A percentile compares a stretch with the other conserved stretches of the same genome.
Evolutionary conservation across 2,797 vertebrate genomes (phyloP).

Genomic region (Lepilemur septentrionalis): DNA sequence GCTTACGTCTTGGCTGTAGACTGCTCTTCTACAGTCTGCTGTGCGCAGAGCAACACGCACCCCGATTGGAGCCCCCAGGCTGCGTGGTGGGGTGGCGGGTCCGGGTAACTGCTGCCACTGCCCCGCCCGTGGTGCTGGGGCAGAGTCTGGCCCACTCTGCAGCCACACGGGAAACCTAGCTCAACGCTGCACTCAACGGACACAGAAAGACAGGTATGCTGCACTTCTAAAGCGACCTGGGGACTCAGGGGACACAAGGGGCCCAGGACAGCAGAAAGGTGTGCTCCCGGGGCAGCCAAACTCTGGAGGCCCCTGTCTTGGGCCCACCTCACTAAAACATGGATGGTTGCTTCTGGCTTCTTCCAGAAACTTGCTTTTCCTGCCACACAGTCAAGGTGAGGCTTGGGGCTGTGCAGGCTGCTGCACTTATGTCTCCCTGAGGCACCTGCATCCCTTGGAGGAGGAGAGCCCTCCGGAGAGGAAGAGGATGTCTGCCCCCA

Average conservation of each 20-base stretch:
- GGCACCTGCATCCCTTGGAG: fast-evolving
- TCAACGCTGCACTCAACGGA: fast-evolving
- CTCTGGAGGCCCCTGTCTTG: neutral
- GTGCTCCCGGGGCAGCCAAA: neutral
- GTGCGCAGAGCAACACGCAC: neutral
- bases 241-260: neutral
- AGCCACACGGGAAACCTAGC: neutral
- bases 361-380: neutral
- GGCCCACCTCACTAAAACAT: neutral
- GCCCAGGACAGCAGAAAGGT: neutral
- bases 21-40: neutral
- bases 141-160: neutral
- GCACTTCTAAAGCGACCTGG: neutral
- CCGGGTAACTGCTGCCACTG: neutral
- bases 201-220: neutral
- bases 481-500: neutral
- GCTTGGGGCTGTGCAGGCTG: neutral
- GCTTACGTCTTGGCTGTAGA: neutral
- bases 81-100: neutral
- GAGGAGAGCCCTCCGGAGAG: neutral
- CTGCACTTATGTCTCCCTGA: neutral
- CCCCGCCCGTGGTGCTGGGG: no score
- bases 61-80: neutral
- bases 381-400: neutral
- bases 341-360: neutral